Evolutionary conservation across 2,888 invertebrate species (phyloP), one percentile per base, ranked within the genome.

Genomic region (Smittia aterrima): DNA sequence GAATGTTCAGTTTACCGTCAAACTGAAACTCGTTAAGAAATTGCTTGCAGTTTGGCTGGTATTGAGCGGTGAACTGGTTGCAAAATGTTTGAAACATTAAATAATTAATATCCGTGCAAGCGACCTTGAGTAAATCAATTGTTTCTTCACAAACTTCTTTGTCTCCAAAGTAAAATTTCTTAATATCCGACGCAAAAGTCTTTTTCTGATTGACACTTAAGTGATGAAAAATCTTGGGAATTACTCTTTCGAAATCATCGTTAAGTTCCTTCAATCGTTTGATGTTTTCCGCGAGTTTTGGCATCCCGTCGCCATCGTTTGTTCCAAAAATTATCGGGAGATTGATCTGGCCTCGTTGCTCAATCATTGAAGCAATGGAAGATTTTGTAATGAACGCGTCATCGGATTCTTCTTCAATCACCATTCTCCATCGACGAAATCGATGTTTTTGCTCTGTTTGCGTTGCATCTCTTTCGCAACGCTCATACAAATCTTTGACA

Each of bases 21-120:
- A 87, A 88, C 0, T 86, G 81, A 78, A 88, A 88, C 74, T 85
- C 84, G 77, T 87, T 89, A 6, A 87, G 84, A 16, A 16, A 73
- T 11, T 62, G 73, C 3, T 40, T 62, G 1, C 18, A 9, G 1
- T 47, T 22, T 18, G 58, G 58, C 16, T 81, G 81, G 20, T 78
- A 76, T 6, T 76, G 75, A 0, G 75, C 77, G 47, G 81, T 80
- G 40, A 79, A 76, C 72, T 82, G 79, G 0, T 79, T 79, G 0
- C 79, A 79, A 1, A 76, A 74, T 24, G 80, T 79, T 22, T 79
- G 66, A 25, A 80, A 81, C 4, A 81, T 78, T 1, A 75, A 76
- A 53, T 82, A 82, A 75, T 81, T 79, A 72, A 79, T 82, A 76
- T 88, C 88, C 2, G 83, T 82, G 53, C 86, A 81, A 67, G 86